Evolutionary conservation across 2,113 vertebrate species (phyloP).

Genomic region (Tyrannus savana): DNA sequence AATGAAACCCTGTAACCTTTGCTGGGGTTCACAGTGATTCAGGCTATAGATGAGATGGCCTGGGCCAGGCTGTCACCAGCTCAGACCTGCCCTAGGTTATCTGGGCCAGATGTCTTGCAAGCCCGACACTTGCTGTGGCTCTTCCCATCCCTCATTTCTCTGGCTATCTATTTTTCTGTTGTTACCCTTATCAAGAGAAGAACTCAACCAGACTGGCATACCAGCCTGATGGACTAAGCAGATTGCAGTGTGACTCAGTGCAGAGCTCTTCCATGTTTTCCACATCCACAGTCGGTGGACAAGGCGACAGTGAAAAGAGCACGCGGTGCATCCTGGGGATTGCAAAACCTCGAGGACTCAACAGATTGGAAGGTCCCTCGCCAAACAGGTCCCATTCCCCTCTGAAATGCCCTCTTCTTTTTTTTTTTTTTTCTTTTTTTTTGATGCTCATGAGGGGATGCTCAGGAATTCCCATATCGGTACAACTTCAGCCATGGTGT

Average conservation of each 20-base stretch:
- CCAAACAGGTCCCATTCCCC: neutral
- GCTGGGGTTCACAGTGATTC: neutral
- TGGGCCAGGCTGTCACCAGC: neutral
- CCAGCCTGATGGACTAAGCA: neutral
- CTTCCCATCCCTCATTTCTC: neutral
- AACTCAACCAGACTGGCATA: neutral
- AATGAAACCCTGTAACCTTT: neutral
- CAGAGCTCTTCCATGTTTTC: neutral
- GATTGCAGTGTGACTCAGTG: neutral
- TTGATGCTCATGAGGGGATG: neutral
- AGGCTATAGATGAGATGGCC: neutral
- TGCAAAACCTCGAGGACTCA: slow-evolving; percentile 5
- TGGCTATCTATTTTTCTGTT: neutral
- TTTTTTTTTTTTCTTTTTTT: too few species aligned
- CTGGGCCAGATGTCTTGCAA: neutral
- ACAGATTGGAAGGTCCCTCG: neutral
- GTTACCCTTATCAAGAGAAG: neutral
- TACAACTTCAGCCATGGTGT: neutral
- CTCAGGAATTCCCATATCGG: neutral
- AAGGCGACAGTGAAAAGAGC: neutral
- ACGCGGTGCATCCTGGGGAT: neutral
- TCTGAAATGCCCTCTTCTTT: neutral
- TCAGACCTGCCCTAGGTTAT: neutral
- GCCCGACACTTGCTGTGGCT: neutral
- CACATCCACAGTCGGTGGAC: neutral